Percentiles rank a stretch among this genome's conserved stretches.
Conservation (phyloP, 2,888 invertebrate genomes). For the Merodon equestris region DNA sequence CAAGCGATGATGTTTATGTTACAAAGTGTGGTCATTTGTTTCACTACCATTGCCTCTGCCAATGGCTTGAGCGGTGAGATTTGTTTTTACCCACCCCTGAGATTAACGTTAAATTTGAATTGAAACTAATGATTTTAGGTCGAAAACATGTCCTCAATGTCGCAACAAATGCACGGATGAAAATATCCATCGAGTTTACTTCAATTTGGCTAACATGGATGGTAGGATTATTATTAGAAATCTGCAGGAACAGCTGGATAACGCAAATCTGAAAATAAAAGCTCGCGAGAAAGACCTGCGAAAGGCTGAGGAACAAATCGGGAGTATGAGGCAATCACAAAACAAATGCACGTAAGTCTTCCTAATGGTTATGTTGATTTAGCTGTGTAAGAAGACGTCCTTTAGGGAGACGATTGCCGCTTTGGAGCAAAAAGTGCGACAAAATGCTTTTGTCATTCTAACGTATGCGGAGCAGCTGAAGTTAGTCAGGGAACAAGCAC, state of each 20-base stretch:
- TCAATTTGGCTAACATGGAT: slow-evolving; percentile 83
- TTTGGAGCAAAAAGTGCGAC: slow-evolving; percentile 75
- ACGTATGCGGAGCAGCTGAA: slow-evolving; percentile 77
- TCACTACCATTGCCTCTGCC: slow-evolving; percentile 83
- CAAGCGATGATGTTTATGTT: slow-evolving; percentile 82
- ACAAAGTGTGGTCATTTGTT: slow-evolving; percentile 87
- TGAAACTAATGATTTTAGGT: slow-evolving; percentile 80
- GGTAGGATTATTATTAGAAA: slow-evolving; percentile 82
- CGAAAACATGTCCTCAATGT: slow-evolving; percentile 88
- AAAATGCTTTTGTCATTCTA: slow-evolving; percentile 73
- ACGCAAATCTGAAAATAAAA: slow-evolving; percentile 81
- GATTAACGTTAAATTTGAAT: not conserved
- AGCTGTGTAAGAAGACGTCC: too few relatives aligned
- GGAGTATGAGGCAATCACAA: slow-evolving; percentile 72
- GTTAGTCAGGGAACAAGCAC: slow-evolving; percentile 81
- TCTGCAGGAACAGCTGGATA: slow-evolving; percentile 84
- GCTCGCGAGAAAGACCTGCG: slow-evolving; percentile 77
- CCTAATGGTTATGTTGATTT: not conserved
- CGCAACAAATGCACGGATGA: slow-evolving; percentile 83
- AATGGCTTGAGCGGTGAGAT: slow-evolving; percentile 85
- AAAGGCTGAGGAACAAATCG: slow-evolving; percentile 72
- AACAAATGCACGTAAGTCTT: slow-evolving; percentile 75
- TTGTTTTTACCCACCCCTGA: not conserved
- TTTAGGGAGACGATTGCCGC: slow-evolving; percentile 76
- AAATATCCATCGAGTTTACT: slow-evolving; percentile 84